Evolutionary conservation across 53 echinoderm and acorn worm genomes (phyloP), one percentile per base, ranked within the genome.

Genomic region (Temnopleurus reevesii): DNA sequence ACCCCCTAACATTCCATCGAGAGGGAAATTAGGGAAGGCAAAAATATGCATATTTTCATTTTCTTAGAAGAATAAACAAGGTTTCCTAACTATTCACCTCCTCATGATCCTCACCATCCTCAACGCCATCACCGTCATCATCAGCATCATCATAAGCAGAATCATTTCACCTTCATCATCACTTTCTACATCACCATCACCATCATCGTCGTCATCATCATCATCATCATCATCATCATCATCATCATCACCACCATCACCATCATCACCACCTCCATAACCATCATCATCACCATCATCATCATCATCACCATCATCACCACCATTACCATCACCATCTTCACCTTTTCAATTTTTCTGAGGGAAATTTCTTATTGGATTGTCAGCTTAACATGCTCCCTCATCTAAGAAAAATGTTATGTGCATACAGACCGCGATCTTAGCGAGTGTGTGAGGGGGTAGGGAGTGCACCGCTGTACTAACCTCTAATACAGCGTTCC

Each of bases 401-500:
- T n/a, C n/a, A n/a, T 47, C 47, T 13, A 47, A 47, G 47, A 13
- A 47, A 13, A 47, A 47, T 1, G 47, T n/a, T n/a, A n/a, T n/a
- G n/a, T n/a, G n/a, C n/a, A n/a, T n/a, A n/a, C n/a, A n/a, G 47
- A 47, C 13, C 9, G 3, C 47, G 9, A 13, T 47, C 47, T 12
- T 12, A 47, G 47, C 13, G 47, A 12, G 47, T 47, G 47, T 47
- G 47, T 47, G 47, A 12, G 47, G 9, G 47, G 9, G 47, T 47
- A 13, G 47, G 47, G 47, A 13, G 3, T 1, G 2, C 55, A 19
- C 30, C 15, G 4, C 2, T 30, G 36, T 41, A 38, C 53, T 82
- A 60, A 97, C 97, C 80, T 76, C 24, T 41, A 76, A 83, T 0
- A 95, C 86, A 26, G 80, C 81, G 18, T 97, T 80, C 84, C 92